These are phyloP conservation scores for Drosophila repletoides DNA, from an alignment of 1,140 invertebrate species.

Conservation along the genomic window DNA sequence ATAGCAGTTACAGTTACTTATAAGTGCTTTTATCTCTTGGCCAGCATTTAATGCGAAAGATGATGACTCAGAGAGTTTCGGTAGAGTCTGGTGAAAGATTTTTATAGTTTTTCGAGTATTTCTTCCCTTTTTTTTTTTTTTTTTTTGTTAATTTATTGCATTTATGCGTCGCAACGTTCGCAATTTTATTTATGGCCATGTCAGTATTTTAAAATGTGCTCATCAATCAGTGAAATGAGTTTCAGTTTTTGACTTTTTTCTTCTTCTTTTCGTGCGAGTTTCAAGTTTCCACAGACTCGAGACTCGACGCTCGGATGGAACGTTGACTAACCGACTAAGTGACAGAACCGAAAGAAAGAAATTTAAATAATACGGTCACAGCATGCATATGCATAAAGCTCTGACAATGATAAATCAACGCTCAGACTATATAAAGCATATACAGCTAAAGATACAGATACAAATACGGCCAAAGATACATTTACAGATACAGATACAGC, in stretches of 20 bases:
- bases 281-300: slow-evolving; percentile 6
- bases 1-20: slow-evolving; percentile 31
- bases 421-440: slow-evolving; percentile 8
- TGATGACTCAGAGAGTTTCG: slow-evolving; percentile 44
- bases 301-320: slow-evolving; percentile 16
- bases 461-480: background rate
- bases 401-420: slow-evolving; percentile 74
- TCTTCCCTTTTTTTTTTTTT: no score
- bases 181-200: slow-evolving; percentile 67
- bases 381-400: slow-evolving; percentile 51
- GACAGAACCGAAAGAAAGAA: slow-evolving; percentile 65
- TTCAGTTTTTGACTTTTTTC: slow-evolving; percentile 31
- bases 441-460: slow-evolving; percentile 2
- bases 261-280: background rate
- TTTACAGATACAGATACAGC: background rate
- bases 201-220: slow-evolving; percentile 65
- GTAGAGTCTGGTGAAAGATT: slow-evolving; percentile 59
- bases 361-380: slow-evolving; percentile 49
- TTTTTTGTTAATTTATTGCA: slow-evolving; percentile 71
- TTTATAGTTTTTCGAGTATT: slow-evolving; percentile 75
- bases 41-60: slow-evolving; percentile 2
- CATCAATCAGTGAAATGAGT: slow-evolving; percentile 79
- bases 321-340: slow-evolving; percentile 23
- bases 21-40: slow-evolving; percentile 9
- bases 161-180: slow-evolving; percentile 64